Evolutionary conservation across 2,888 invertebrate genomes (phyloP).

Genomic region (Amphipyra berbera): DNA sequence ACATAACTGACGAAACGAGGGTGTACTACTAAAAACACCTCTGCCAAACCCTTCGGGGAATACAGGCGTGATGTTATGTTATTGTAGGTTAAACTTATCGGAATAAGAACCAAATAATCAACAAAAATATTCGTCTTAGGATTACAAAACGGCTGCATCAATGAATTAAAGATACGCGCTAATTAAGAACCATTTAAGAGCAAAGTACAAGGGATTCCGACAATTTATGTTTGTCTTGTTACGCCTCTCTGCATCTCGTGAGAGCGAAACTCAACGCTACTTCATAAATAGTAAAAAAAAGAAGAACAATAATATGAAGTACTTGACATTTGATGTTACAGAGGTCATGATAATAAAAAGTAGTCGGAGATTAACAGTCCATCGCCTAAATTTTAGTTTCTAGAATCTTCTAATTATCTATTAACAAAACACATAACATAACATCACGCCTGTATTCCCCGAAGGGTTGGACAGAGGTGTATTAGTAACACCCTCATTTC

Average conservation of each 20-base stretch:
- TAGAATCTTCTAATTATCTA: too few species aligned
- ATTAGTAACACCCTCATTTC: too few species aligned
- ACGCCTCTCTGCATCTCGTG: slow-evolving; percentile 42
- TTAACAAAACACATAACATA: too few species aligned
- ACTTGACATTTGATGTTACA: slow-evolving; percentile 40
- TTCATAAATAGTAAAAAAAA: slow-evolving; percentile 28
- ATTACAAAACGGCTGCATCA: slow-evolving; percentile 5
- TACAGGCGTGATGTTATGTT: too few species aligned
- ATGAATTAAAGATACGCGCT: slow-evolving; percentile 16
- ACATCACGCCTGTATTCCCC: too few species aligned
- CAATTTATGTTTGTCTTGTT: slow-evolving; percentile 21
- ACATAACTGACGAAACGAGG: too few species aligned
- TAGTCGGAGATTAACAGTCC: not conserved
- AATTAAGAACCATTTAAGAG: slow-evolving; percentile 29
- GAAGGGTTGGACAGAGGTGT: too few species aligned
- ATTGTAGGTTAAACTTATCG: not conserved
- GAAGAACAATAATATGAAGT: slow-evolving; percentile 12
- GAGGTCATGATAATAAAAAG: slow-evolving; percentile 23
- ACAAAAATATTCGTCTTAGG: not conserved
- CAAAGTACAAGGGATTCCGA: slow-evolving; percentile 14
- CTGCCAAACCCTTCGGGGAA: too few species aligned
- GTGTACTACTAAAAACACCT: too few species aligned
- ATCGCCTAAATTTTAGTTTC: too few species aligned
- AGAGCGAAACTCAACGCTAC: slow-evolving; percentile 23
- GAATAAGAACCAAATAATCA: not conserved